Percentiles rank a stretch among this genome's conserved stretches.
phyloP scores from a whole-genome alignment of 2,888 invertebrate species.

The Caenorhabditis auriculariae region DNA sequence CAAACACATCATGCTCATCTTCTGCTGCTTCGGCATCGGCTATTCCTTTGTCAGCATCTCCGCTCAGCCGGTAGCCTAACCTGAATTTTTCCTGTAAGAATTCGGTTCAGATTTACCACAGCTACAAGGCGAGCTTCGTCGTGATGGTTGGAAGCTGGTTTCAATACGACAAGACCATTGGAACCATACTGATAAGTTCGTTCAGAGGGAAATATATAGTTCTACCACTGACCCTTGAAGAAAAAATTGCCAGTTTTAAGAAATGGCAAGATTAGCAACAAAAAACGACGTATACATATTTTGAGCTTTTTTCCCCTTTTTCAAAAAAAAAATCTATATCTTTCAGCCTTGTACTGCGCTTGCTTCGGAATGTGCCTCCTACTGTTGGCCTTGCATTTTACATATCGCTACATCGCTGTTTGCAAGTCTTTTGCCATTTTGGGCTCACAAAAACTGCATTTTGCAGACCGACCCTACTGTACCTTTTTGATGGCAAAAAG shows the following conservation, averaged over 20 bases:
- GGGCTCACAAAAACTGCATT: slow-evolving; percentile 11
- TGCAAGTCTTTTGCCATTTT: slow-evolving; percentile 7
- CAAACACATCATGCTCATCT: slow-evolving; percentile 21
- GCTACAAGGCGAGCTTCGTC: slow-evolving; percentile 15
- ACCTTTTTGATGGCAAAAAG: too few species aligned
- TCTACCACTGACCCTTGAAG: too few species aligned
- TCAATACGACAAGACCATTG: slow-evolving; percentile 14
- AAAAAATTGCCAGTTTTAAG: too few species aligned
- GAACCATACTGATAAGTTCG: slow-evolving; percentile 14
- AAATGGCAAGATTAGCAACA: too few species aligned
- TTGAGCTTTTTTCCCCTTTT: background rate
- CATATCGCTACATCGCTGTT: slow-evolving; percentile 17
- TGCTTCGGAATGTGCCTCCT: slow-evolving; percentile 13
- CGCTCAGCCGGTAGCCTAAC: slow-evolving; percentile 21
- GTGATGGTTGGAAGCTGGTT: slow-evolving; percentile 23
- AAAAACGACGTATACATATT: too few species aligned
- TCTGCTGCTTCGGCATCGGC: slow-evolving; percentile 14
- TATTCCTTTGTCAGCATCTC: slow-evolving; percentile 19
- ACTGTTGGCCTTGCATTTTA: slow-evolving; percentile 15
- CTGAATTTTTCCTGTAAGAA: too few species aligned
- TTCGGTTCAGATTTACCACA: too few species aligned
- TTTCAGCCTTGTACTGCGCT: slow-evolving; percentile 16
- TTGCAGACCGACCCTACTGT: slow-evolving; percentile 16
- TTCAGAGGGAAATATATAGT: too few species aligned
- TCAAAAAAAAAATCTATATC: too few species aligned